Evolutionary conservation across 2,113 vertebrate genomes (phyloP).

Genomic region (Neolamprologus devosi): DNA sequence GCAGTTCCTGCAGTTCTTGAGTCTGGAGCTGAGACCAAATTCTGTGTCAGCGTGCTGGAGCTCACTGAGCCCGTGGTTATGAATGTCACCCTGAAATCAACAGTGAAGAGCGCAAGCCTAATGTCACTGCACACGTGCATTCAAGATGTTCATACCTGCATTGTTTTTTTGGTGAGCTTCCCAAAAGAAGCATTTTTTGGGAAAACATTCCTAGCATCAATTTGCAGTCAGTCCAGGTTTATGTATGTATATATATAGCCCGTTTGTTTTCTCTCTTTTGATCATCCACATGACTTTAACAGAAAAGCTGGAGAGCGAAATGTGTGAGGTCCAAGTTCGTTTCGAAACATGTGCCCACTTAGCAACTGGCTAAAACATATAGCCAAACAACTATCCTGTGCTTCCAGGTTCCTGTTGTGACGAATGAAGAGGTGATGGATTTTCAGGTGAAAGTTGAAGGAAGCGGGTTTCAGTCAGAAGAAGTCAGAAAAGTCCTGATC

Average conservation of each 20-base stretch:
- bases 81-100: slow-evolving; percentile 35
- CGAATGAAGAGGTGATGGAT: neutral
- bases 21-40: slow-evolving; percentile 39
- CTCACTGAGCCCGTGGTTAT: slow-evolving; percentile 50
- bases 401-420: slow-evolving; percentile 38
- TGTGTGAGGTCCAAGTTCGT: neutral
- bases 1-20: slow-evolving; percentile 59
- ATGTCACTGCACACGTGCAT: neutral
- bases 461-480: slow-evolving; percentile 26
- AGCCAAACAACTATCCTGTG: neutral
- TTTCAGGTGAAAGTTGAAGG: slow-evolving; percentile 54
- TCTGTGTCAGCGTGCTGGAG: slow-evolving; percentile 56
- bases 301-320: neutral
- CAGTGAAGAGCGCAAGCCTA: neutral
- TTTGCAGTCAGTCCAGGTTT: neutral
- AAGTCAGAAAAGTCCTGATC: slow-evolving; percentile 52
- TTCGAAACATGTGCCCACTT: neutral
- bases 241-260: fast-evolving
- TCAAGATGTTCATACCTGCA: slow-evolving; percentile 40
- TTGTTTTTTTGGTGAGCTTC: slow-evolving; percentile 33
- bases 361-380: neutral
- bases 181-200: neutral
- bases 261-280: neutral
- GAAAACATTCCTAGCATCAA: neutral
- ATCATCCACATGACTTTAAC: neutral